Evolutionary conservation across 2,888 invertebrate species (phyloP).

Genomic region (Autographa gamma): DNA sequence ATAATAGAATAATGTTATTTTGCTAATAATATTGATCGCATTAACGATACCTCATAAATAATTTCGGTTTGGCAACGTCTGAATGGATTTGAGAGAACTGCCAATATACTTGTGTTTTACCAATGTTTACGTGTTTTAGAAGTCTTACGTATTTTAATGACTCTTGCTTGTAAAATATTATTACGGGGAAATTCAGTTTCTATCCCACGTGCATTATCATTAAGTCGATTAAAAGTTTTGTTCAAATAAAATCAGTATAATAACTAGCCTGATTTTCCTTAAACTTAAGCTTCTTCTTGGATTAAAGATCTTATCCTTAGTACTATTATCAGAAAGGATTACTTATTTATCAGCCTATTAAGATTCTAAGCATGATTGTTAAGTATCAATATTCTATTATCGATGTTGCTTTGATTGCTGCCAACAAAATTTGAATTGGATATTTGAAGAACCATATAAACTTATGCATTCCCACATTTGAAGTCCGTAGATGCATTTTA

Average conservation of each 20-base stretch:
- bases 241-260: slow-evolving; percentile 4
- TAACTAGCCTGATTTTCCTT: not conserved
- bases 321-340: slow-evolving; percentile 27
- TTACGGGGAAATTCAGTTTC: not conserved
- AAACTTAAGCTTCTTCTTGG: not conserved
- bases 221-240: not conserved
- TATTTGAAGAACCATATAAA: not conserved
- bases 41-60: slow-evolving; percentile 19
- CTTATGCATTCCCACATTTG: not conserved
- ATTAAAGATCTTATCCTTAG: not conserved
- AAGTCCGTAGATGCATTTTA: not conserved
- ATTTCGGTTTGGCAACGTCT: slow-evolving; percentile 22
- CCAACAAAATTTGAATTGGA: not conserved
- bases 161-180: not conserved
- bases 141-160: not conserved
- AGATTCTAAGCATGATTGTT: not conserved
- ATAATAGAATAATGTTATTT: slow-evolving; percentile 2
- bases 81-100: slow-evolving; percentile 15
- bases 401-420: not conserved
- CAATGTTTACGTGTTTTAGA: not conserved
- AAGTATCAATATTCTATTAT: not conserved
- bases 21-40: slow-evolving; percentile 11
- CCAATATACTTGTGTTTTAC: not conserved
- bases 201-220: no score
- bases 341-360: slow-evolving; percentile 32